Evolutionary conservation across 2,113 vertebrate genomes (phyloP).

Genomic region (Bombycilla garrulus): DNA sequence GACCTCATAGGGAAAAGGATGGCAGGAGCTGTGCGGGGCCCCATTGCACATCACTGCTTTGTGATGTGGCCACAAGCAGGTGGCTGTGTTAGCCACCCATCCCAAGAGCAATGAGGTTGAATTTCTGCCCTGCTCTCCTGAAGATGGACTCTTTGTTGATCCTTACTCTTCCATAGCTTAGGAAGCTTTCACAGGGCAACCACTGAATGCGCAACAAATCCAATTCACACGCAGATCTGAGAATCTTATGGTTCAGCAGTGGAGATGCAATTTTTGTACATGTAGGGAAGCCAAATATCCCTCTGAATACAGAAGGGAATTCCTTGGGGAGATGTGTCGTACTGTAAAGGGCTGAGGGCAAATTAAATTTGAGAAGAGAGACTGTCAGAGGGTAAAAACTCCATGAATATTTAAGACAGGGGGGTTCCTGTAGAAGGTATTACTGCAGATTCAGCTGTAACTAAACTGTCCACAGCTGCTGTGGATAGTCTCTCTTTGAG

Average conservation of each 20-base stretch:
- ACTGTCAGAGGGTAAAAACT: neutral
- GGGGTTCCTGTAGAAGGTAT: neutral
- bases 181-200: neutral
- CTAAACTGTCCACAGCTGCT: neutral
- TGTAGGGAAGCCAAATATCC: neutral
- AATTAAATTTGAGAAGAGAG: neutral
- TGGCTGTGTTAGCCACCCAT: neutral
- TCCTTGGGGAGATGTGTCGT: neutral
- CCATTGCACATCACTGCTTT: neutral
- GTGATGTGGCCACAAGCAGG: neutral
- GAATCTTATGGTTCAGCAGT: neutral
- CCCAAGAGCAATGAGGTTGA: neutral
- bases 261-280: neutral
- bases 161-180: neutral
- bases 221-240: neutral
- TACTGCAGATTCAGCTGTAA: slow-evolving; percentile 22
- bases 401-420: neutral
- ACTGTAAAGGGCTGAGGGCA: neutral
- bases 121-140: neutral
- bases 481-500: neutral
- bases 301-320: neutral
- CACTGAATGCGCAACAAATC: neutral
- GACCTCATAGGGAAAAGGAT: neutral
- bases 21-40: neutral
- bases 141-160: neutral